Evolutionary conservation across 2,888 invertebrate species (phyloP).

Genomic region (Poecilus cupreus): DNA sequence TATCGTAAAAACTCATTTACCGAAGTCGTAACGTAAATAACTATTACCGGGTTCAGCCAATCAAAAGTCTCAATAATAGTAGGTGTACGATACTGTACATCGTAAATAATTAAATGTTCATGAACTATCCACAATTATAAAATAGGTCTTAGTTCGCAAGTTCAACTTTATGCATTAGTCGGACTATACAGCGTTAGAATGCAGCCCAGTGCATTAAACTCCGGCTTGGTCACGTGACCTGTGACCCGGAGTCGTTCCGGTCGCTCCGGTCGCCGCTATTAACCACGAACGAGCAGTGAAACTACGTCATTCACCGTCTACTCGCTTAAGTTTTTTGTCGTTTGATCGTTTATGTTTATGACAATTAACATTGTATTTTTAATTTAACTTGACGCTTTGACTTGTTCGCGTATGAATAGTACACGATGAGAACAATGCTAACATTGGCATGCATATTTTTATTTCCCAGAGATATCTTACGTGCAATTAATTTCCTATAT

Average conservation of each 20-base stretch:
- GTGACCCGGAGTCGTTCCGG: slow-evolving; percentile 18
- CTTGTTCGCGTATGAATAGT: not conserved
- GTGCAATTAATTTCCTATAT: too few species aligned
- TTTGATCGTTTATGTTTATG: not conserved
- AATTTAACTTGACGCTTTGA: not conserved
- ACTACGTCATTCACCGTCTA: too few species aligned
- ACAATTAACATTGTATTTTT: not conserved
- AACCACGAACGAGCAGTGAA: not conserved
- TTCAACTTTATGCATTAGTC: not conserved
- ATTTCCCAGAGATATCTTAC: too few species aligned
- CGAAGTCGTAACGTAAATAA: too few species aligned
- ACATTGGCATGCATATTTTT: too few species aligned
- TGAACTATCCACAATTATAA: too few species aligned
- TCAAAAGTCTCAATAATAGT: too few species aligned
- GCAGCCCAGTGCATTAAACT: slow-evolving; percentile 50
- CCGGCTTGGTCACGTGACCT: slow-evolving; percentile 43
- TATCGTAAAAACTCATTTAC: too few species aligned
- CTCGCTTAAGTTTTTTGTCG: not conserved
- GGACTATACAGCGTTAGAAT: not conserved
- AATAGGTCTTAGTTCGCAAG: not conserved
- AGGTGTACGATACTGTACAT: too few species aligned
- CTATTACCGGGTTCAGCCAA: too few species aligned
- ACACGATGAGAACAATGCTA: too few species aligned
- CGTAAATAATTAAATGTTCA: too few species aligned
- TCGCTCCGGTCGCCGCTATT: slow-evolving; percentile 3